Base-by-base conservation (phyloP, 2,113 vertebrate species). In the Hemibagrus wyckioides region DNA sequence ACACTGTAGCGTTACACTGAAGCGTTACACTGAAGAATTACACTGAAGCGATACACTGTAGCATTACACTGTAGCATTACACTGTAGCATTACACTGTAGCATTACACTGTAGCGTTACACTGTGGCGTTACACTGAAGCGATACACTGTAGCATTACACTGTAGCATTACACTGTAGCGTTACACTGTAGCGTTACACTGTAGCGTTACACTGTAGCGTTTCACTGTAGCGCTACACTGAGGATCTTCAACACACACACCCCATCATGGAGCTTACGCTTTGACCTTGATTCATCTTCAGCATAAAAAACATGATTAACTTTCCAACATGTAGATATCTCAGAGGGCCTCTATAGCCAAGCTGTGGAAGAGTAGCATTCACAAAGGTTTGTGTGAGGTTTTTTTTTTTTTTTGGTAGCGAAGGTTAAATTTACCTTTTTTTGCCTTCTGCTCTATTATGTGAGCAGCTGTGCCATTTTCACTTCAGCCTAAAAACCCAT, bases 381-480 rank as follows among this genome's bases (percentile, higher is more conserved):
- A 82, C 80, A 73, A 89, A 71, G 77, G 19, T 56, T 80, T 44
- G 0, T 75, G 44, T 39, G 10, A 11, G 6, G 14, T 30, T 25
- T 73, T 76, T 11, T 48, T 17, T 52, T 79, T 33, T 30, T 79
- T 30, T 50, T 54, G 90, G 83, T 85, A 89, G 63, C 48, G 85
- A 80, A 84, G 89, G 90, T 89, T 90, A 90, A 82, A 88, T 88
- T 85, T 71, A 69, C 71, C 79, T 88, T 65, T 89, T 57, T 83
- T 80, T 30, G 77, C 59, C 65, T 84, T 79, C 69, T 80, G 84
- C 69, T 88, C 75, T 87, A 86, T 89, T 90, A 84, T 87, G 79
- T 39, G 84, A 92, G 85, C 90, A 91, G 85, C 87, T 90, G 90
- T 88, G 84, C 71, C 79, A 89, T 90, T 86, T 87, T 89, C 86